These are phyloP conservation scores for Dimorphilus gyrociliatus DNA, from an alignment of 2,888 invertebrate genomes.

Conservation along the genomic window DNA sequence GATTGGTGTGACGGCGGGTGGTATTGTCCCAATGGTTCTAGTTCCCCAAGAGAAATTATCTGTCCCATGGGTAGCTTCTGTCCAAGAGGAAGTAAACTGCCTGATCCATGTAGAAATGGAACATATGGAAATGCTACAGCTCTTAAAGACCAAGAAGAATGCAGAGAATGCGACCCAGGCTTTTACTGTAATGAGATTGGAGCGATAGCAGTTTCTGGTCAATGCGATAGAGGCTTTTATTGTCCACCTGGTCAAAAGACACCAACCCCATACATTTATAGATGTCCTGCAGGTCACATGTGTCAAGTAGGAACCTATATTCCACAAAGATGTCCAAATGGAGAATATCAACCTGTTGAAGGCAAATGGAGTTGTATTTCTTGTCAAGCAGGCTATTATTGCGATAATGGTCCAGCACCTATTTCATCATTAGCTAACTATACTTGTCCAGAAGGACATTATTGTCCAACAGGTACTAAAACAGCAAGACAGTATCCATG, in stretches of 20 bases:
- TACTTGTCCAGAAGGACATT: constrained; percentile 25
- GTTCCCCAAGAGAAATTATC: constrained; percentile 16
- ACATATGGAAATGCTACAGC: constrained; percentile 18
- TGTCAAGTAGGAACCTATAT: constrained; percentile 17
- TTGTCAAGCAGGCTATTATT: constrained; percentile 29
- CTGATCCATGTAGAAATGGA: constrained; percentile 25
- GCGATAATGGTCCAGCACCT: constrained; percentile 21
- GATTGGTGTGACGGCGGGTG: constrained; percentile 24
- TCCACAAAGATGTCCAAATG: constrained; percentile 20
- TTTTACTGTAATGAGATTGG: constrained; percentile 21
- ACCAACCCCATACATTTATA: constrained; percentile 19
- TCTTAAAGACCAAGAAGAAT: constrained; percentile 14
- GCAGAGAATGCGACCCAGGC: constrained; percentile 25
- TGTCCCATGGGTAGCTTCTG: constrained; percentile 12
- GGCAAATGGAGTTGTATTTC: constrained; percentile 18
- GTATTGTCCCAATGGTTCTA: constrained; percentile 22
- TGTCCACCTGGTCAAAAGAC: constrained; percentile 24
- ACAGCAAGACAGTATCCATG: constrained; percentile 21
- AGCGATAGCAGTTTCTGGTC: constrained; percentile 14
- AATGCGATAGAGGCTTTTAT: constrained; percentile 27
- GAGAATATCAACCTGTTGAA: constrained; percentile 24
- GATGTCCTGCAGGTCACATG: constrained; percentile 25
- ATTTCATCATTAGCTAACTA: constrained; percentile 20
- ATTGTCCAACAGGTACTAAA: constrained; percentile 18
- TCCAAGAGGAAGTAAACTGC: constrained; percentile 17